A percentile compares a stretch with the other conserved stretches of the same genome.
These are phyloP conservation scores for Pseudorhiza aurosa DNA, from an alignment of 30 jellyfish, hydroid and myxozoan genomes.

Conservation along the genomic window DNA sequence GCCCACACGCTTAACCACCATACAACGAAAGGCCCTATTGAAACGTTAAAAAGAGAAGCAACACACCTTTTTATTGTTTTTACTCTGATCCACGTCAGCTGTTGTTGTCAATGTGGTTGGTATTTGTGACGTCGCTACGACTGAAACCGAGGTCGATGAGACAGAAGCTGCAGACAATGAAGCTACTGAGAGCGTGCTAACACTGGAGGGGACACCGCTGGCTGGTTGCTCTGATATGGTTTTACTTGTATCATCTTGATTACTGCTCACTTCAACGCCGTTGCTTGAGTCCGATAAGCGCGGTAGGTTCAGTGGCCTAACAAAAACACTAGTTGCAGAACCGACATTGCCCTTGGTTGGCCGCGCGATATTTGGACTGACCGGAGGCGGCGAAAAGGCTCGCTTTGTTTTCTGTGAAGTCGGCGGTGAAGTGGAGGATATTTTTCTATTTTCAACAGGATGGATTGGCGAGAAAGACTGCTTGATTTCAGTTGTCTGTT, in stretches of 20 bases:
- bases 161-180: background rate
- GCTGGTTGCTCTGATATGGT: background rate
- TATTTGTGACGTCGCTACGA: background rate
- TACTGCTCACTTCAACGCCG: background rate
- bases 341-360: slow-evolving; percentile 64
- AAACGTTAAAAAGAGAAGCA: too few relatives aligned
- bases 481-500: slow-evolving; percentile 38
- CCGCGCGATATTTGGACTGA: slow-evolving; percentile 31
- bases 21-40: too few relatives aligned
- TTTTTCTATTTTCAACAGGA: slow-evolving; percentile 62
- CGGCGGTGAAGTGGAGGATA: slow-evolving; percentile 56
- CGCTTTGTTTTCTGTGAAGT: slow-evolving; percentile 65
- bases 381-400: slow-evolving; percentile 73
- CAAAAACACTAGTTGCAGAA: slow-evolving; percentile 82
- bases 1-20: too few relatives aligned
- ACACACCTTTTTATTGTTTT: background rate
- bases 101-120: background rate
- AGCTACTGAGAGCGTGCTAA: background rate
- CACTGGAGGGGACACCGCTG: background rate
- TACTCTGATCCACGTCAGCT: background rate
- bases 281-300: slow-evolving; percentile 8
- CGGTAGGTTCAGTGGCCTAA: slow-evolving; percentile 68
- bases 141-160: background rate
- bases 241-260: background rate
- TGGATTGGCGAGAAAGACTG: slow-evolving; percentile 90